These are phyloP conservation scores for Dermochelys coriacea DNA, from an alignment of 2,797 vertebrate species.

Conservation along the genomic window DNA sequence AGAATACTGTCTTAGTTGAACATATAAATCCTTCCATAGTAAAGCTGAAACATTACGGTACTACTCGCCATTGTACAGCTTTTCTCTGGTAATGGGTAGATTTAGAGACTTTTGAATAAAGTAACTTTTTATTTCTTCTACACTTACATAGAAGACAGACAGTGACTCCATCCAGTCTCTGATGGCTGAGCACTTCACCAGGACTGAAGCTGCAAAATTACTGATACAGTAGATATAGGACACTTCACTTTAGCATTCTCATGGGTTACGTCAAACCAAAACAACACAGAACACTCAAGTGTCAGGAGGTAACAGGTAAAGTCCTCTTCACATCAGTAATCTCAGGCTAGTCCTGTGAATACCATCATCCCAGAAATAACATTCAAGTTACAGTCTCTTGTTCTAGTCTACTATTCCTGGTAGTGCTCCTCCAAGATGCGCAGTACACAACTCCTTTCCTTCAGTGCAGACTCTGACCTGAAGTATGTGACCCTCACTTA, in stretches of 20 bases:
- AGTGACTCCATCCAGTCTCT: conserved; percentile 39
- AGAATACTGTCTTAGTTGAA: conserved; percentile 68
- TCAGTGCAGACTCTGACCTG: rapidly evolving
- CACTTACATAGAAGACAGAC: conserved; percentile 40
- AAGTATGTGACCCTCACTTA: not conserved
- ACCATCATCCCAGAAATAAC: not conserved
- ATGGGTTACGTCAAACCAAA: not conserved
- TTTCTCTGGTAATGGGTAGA: conserved; percentile 67
- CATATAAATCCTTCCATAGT: conserved; percentile 65
- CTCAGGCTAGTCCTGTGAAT: not conserved
- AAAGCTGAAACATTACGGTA: conserved; percentile 66
- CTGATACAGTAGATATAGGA: rapidly evolving
- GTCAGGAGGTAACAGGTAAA: rapidly evolving
- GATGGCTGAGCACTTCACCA: not conserved
- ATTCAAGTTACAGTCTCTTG: rapidly evolving
- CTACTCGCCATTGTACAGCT: conserved; percentile 65
- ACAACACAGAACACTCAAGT: not conserved
- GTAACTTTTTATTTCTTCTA: conserved; percentile 73
- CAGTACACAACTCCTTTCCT: rapidly evolving
- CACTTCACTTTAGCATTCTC: rapidly evolving
- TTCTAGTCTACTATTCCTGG: rapidly evolving
- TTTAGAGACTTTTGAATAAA: conserved; percentile 75
- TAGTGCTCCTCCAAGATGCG: rapidly evolving
- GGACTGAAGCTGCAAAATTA: not conserved
- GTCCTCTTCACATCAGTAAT: not conserved